A percentile compares a stretch with the other conserved stretches of the same genome.
Evolutionary conservation across 2,797 vertebrate species (phyloP).

Genomic region (Eptatretus atami): DNA sequence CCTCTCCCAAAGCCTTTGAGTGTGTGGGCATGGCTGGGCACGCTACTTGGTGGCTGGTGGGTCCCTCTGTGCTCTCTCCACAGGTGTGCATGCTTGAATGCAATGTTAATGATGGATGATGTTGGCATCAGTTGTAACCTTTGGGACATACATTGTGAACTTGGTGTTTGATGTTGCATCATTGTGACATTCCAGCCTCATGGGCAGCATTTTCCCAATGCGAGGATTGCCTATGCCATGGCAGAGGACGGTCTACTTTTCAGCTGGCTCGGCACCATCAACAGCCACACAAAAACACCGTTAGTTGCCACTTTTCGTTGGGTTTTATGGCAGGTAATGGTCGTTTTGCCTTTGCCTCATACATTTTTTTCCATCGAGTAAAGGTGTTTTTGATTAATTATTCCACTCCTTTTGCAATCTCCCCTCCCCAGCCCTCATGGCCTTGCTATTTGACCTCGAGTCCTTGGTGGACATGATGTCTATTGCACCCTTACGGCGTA

Average conservation of each 20-base stretch:
- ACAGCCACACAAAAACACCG: conserved; percentile 73
- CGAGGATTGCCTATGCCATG: conserved; percentile 99
- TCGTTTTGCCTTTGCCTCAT: background rate
- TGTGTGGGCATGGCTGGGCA: conserved; percentile 41
- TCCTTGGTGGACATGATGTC: conserved; percentile 89
- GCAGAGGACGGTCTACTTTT: conserved; percentile 96
- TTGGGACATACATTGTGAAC: no score
- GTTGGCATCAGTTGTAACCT: no score
- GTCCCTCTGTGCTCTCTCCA: conserved; percentile 70
- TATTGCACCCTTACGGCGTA: conserved; percentile 71
- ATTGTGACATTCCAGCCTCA: conserved; percentile 28
- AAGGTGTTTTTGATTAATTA: background rate
- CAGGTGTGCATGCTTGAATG: conserved; percentile 22
- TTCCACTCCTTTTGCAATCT: conserved; percentile 6
- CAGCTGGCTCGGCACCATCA: conserved; percentile 96
- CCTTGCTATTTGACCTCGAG: conserved; percentile 73
- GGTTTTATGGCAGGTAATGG: conserved; percentile 56
- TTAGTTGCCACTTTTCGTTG: conserved; percentile 84
- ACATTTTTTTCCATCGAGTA: background rate
- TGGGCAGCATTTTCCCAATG: conserved; percentile 98
- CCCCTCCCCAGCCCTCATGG: conserved; percentile 43
- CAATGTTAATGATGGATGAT: no score
- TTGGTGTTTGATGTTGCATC: no score
- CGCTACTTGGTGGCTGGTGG: conserved; percentile 54
- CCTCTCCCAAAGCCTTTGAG: conserved; percentile 54